Evolutionary conservation across 1,140 invertebrate species (phyloP), one percentile per base, ranked within the genome.

Genomic region (Eulimnadia texana): DNA sequence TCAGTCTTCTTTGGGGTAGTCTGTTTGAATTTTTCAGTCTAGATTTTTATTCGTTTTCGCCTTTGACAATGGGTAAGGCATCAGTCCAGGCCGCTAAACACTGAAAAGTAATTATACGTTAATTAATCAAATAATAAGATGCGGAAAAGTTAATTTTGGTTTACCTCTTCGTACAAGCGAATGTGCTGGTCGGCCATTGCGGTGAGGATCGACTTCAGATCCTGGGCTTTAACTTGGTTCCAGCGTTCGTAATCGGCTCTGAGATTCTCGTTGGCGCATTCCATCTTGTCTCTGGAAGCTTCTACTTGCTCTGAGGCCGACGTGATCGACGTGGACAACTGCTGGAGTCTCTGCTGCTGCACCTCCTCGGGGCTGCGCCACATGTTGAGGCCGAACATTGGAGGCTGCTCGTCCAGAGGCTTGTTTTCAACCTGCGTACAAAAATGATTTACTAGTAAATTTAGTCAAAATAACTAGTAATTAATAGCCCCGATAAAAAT

Each of bases 191-290:
- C 81, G 16, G 82, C 82, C 74, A 84, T 79, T 64, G 76, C 70
- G 1, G 81, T 70, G 3, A 87, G 74, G 65, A 85, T 78, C 62
- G 78, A 78, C 67, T 84, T 85, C 24, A 86, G 69, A 70, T 84
- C 83, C 13, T 74, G 72, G 63, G 79, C 79, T 69, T 86, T 87
- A 62, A 84, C 83, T 19, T 75, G 68, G 63, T 84, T 80, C 85
- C 85, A 88, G 59, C 83, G 72, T 50, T 84, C 80, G 60, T 86
- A 72, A 70, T 86, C 85, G 29, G 83, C 82, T 52, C 82, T 74
- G 3, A 88, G 71, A 69, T 83, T 81, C 69, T 84, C 82, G 69
- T 85, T 86, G 0, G 84, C 82, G 68, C 82, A 83, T 69, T 84
- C 83, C 29, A 84, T 70, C 61, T 78, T 80, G 70, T 86, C 84